These are phyloP conservation scores for Ophiothrix spiculata DNA, from an alignment of 35 echinoderm and acorn worm species.

Conservation along the genomic window DNA sequence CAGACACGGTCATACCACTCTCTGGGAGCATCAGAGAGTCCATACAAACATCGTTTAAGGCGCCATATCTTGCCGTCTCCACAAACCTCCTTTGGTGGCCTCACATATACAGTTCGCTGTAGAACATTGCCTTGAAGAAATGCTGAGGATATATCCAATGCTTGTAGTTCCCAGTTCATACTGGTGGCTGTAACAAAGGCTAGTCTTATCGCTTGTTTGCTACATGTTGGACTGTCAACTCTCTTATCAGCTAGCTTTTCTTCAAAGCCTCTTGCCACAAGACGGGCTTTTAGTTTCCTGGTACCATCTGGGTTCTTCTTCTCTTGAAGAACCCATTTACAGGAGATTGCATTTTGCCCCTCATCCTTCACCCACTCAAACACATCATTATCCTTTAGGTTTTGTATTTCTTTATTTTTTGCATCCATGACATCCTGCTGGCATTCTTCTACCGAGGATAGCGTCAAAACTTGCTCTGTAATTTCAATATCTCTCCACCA, in stretches of 20 bases:
- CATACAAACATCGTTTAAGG: background rate
- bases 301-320: background rate
- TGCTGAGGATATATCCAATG: background rate
- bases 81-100: background rate
- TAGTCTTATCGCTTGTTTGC: background rate
- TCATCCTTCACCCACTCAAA: background rate
- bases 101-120: background rate
- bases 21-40: background rate
- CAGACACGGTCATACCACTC: background rate
- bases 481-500: background rate
- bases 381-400: background rate
- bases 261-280: background rate
- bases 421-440: background rate
- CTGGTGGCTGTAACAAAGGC: background rate
- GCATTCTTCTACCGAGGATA: background rate
- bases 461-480: background rate
- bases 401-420: background rate
- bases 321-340: background rate
- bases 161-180: background rate
- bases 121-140: background rate
- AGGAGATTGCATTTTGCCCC: background rate
- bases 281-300: background rate
- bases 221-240: background rate
- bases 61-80: background rate
- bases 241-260: background rate